Evolutionary conservation across 2,797 vertebrate genomes (phyloP), one percentile per base, ranked within the genome.

Genomic region (Rousettus madagascariensis): DNA sequence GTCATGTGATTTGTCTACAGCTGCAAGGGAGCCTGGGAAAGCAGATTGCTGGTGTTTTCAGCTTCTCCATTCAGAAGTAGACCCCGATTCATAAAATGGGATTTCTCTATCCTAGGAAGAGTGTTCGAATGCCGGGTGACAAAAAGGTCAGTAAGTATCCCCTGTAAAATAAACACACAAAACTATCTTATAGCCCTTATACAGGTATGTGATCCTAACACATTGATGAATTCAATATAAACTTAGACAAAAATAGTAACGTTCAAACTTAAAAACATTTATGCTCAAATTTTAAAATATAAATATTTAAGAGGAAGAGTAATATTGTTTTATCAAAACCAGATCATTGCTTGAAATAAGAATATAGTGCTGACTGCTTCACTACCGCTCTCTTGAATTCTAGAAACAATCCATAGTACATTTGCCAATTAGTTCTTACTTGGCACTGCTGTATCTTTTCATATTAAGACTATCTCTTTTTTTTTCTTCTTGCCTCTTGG

Each of bases 1-100:
- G 9, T 38, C 89, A 95, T 19, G 17, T 91, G 89, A 77, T 26
- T 53, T 16, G 69, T 33, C 16, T 63, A n/a, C 55, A 95, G 87
- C 79, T 92, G 59, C 91, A 93, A 68, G 75, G 49, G 86, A 96
- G 20, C n/a, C 69, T 61, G 20, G 8, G 11, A 72, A 96, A 79
- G 41, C 22, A 72, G 89, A 74, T 69, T 6, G 6, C 59, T 66
- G 30, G 1, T 17, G 26, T 72, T 90, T 89, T 30, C 33, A 84
- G 24, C 71, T 63, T 91, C 46, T 83, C 69, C 30, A 15, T 77
- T 26, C 33, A 9, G 33, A 79, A 53, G 19, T 1, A 0, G 69
- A 61, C 2, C 19, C 55, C 41, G 33, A 71, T 86, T 79, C 26
- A 51, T 80, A 59, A 83, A 30, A 30, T 24, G 65, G 53, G 19